These are phyloP conservation scores for Heteronetta atricapilla DNA, from an alignment of 2,113 vertebrate genomes.

Conservation along the genomic window DNA sequence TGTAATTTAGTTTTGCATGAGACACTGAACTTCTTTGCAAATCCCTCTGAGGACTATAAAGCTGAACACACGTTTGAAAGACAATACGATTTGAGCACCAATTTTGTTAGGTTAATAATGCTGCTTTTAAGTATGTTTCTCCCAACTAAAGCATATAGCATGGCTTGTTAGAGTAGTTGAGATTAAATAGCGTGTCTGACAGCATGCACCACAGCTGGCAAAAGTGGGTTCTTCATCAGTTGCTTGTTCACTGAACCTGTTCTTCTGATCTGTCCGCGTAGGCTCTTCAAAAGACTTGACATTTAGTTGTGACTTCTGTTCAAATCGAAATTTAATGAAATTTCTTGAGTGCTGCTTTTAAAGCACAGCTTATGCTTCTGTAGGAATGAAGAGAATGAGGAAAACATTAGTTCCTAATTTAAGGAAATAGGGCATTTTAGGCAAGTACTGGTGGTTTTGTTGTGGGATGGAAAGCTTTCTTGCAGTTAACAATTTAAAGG, in stretches of 20 bases:
- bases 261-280: not conserved
- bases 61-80: not conserved
- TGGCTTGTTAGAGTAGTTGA: slow-evolving; percentile 41
- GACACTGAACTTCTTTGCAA: slow-evolving; percentile 33
- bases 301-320: not conserved
- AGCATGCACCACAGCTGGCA: slow-evolving; percentile 18
- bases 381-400: slow-evolving; percentile 34
- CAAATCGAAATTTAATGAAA: not conserved
- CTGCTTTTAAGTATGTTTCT: slow-evolving; percentile 34
- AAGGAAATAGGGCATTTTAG: not conserved
- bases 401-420: not conserved
- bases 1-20: slow-evolving; percentile 73
- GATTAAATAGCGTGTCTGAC: not conserved
- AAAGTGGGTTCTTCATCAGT: not conserved
- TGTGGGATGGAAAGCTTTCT: slow-evolving; percentile 35
- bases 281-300: not conserved
- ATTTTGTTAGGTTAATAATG: slow-evolving; percentile 22
- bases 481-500: not conserved
- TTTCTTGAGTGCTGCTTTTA: slow-evolving; percentile 7
- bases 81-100: not conserved
- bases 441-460: not conserved
- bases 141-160: not conserved
- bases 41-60: slow-evolving; percentile 11
- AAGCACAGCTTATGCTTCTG: slow-evolving; percentile 6
- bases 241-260: slow-evolving; percentile 21